Evolutionary conservation across 1,140 invertebrate genomes (phyloP).

Genomic region (Charaxes varanes): DNA sequence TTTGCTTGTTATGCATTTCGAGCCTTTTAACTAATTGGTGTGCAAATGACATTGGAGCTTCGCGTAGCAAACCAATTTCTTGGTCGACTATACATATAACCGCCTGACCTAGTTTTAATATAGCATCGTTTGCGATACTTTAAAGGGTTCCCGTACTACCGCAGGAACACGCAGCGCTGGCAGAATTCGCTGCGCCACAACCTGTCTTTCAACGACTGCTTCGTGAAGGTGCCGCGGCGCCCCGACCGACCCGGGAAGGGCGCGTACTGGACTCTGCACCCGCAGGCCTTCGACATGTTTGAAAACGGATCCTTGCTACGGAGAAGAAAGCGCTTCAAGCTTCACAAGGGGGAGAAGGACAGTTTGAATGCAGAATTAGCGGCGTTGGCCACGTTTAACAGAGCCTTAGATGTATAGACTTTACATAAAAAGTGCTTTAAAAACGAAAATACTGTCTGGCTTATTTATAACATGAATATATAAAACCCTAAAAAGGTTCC

Average conservation of each 20-base stretch:
- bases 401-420: too few species aligned
- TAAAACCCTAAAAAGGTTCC: too few species aligned
- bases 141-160: conserved; percentile 94
- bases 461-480: too few species aligned
- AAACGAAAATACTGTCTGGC: too few species aligned
- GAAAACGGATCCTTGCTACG: conserved; percentile 92
- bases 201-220: conserved; percentile 94
- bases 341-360: conserved; percentile 78
- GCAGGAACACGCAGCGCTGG: conserved; percentile 92
- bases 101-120: too few species aligned
- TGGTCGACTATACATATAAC: too few species aligned
- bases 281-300: conserved; percentile 92
- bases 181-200: conserved; percentile 93
- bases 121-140: too few species aligned
- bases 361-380: conserved; percentile 76
- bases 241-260: conserved; percentile 92
- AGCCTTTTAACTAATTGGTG: too few species aligned
- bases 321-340: conserved; percentile 79
- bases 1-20: too few species aligned
- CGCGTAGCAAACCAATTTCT: too few species aligned
- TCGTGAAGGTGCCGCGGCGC: conserved; percentile 90
- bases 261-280: conserved; percentile 91
- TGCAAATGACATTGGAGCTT: too few species aligned
- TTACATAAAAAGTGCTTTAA: too few species aligned
- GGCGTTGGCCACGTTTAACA: conserved; percentile 83